Conservation (phyloP, 2,888 invertebrate genomes). For the Caenorhabditis plicata region DNA sequence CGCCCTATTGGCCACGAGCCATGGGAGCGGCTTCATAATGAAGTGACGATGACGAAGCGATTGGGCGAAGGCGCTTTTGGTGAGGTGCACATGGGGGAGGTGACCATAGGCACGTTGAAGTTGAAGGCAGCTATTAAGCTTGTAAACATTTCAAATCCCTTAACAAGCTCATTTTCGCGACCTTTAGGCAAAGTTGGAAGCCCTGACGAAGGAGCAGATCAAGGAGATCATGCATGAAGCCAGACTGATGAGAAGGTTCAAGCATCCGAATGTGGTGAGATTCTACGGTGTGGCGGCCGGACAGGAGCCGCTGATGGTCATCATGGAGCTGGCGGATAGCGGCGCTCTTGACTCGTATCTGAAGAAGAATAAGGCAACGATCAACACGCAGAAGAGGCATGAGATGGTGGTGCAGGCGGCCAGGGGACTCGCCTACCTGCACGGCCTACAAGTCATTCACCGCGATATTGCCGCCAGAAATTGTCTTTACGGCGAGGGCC, state of each 20-base stretch:
- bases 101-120: constrained; percentile 12
- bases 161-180: too few relatives aligned
- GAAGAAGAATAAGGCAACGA: constrained; percentile 31
- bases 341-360: constrained; percentile 50
- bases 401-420: constrained; percentile 51
- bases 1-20: constrained; percentile 35
- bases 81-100: constrained; percentile 44
- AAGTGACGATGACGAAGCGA: constrained; percentile 48
- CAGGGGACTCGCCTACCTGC: constrained; percentile 47
- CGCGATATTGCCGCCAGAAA: constrained; percentile 42
- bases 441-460: constrained; percentile 27
- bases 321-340: constrained; percentile 48
- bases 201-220: constrained; percentile 49
- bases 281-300: constrained; percentile 50
- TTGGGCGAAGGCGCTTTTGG: constrained; percentile 59
- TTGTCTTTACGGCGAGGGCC: constrained; percentile 36
- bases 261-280: constrained; percentile 48
- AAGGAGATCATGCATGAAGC: constrained; percentile 54
- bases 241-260: constrained; percentile 48
- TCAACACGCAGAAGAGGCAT: constrained; percentile 23
- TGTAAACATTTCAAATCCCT: too few relatives aligned
- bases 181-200: constrained; percentile 47
- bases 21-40: constrained; percentile 51
- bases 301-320: constrained; percentile 50
- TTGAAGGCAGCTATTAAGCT: constrained; percentile 22